Conservation (phyloP, 2,888 invertebrate species). For the Chymomyza fuscimana region DNA sequence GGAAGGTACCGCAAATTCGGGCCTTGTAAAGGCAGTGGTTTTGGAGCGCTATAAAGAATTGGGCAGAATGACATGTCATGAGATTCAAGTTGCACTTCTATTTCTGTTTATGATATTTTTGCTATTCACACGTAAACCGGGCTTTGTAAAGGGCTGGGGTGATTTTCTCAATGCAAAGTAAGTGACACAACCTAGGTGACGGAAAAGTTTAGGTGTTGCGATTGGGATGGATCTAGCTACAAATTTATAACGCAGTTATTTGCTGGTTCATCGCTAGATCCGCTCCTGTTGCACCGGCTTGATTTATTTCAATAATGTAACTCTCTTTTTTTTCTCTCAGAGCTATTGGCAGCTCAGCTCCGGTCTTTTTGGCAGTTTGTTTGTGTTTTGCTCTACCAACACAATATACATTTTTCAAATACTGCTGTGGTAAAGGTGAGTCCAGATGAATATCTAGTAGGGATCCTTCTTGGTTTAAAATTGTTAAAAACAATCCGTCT, state of each 20-base stretch:
- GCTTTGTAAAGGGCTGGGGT: conserved; percentile 92
- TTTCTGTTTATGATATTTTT: conserved; percentile 88
- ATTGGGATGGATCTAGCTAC: no score
- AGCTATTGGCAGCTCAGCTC: conserved; percentile 80
- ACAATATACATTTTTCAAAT: conserved; percentile 85
- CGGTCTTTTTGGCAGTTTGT: conserved; percentile 87
- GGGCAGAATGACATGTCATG: conserved; percentile 89
- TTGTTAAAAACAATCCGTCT: no score
- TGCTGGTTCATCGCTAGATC: no score
- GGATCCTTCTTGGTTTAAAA: no score
- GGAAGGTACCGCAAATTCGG: conserved; percentile 81
- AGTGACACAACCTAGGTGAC: conserved; percentile 9
- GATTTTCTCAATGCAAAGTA: conserved; percentile 75
- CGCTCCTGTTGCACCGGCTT: no score
- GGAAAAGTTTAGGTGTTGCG: no score
- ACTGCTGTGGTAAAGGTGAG: conserved; percentile 80
- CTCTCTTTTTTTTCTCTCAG: conserved; percentile 31
- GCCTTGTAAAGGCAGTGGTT: conserved; percentile 82
- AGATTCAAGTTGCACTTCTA: conserved; percentile 84
- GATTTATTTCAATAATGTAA: not conserved
- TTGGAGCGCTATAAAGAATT: conserved; percentile 82
- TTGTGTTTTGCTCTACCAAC: conserved; percentile 90
- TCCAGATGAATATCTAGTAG: not conserved
- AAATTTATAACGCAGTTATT: no score
- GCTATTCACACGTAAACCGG: conserved; percentile 92